Evolutionary conservation across 2,113 vertebrate genomes (phyloP).

Genomic region (Dinomys branickii): DNA sequence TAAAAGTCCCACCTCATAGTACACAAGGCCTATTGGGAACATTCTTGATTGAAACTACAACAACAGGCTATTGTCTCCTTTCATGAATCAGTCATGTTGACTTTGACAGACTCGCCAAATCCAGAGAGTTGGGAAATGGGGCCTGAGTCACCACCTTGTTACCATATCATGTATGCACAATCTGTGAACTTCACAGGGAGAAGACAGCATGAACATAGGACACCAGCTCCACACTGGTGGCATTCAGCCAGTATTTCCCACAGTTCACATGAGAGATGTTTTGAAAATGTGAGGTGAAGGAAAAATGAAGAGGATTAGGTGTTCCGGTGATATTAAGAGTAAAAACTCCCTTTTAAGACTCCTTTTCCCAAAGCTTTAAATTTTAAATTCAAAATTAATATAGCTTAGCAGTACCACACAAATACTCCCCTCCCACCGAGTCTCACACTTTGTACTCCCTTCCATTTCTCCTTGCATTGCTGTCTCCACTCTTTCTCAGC

Average conservation of each 20-base stretch:
- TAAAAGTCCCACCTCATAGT: not conserved
- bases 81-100: not conserved
- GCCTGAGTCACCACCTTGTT: not conserved
- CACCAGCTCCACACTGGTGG: not conserved
- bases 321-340: not conserved
- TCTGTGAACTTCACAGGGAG: not conserved
- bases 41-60: not conserved
- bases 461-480: not conserved
- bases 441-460: not conserved
- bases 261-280: no score
- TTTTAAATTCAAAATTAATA: not conserved
- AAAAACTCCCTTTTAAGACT: not conserved
- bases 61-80: not conserved
- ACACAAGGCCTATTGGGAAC: not conserved
- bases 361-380: not conserved
- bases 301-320: not conserved
- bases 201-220: accelerated
- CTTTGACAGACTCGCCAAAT: not conserved
- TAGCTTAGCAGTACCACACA: not conserved
- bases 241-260: not conserved
- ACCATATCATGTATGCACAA: not conserved
- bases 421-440: not conserved
- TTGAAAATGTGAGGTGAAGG: not conserved
- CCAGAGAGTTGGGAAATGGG: not conserved
- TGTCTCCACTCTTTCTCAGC: not conserved